phyloP scores from a whole-genome alignment of 1,140 invertebrate species.

The Melipona quadrifasciata region DNA sequence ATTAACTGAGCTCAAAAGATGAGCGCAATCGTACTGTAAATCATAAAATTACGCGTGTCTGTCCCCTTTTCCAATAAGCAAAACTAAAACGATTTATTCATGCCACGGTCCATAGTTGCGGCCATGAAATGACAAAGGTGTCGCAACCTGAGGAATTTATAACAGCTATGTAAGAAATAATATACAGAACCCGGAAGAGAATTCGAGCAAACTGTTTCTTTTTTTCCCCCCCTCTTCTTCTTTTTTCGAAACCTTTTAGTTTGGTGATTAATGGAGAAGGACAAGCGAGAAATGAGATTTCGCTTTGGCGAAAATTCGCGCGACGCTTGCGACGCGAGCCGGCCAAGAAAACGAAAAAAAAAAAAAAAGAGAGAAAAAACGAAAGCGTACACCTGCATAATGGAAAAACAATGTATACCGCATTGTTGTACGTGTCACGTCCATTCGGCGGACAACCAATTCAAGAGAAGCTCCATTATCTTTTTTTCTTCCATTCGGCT shows the following conservation, averaged over 20 bases:
- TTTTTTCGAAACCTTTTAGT: background rate
- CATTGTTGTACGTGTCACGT: conserved; percentile 25
- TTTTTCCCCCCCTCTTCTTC: background rate
- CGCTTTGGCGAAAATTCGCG: background rate
- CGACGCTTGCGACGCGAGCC: background rate
- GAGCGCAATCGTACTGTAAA: too few species aligned
- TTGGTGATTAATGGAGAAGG: background rate
- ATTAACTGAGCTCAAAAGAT: too few species aligned
- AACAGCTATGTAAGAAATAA: background rate
- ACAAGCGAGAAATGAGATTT: conserved; percentile 12
- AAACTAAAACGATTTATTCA: too few species aligned
- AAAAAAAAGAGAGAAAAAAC: background rate
- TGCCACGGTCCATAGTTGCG: too few species aligned
- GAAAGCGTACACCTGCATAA: conserved; percentile 50
- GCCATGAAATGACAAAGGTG: too few species aligned
- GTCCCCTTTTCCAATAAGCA: too few species aligned
- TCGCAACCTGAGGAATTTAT: too few species aligned
- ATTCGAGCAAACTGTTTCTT: background rate
- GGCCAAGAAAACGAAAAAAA: background rate
- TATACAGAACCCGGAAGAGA: conserved; percentile 7
- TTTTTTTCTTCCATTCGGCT: conserved; percentile 20
- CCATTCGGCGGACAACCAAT: conserved; percentile 25
- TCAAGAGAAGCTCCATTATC: conserved; percentile 24
- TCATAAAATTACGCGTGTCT: too few species aligned
- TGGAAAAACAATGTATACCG: conserved; percentile 68